A percentile compares a stretch with the other conserved stretches of the same genome.
Conservation (phyloP, 2,113 vertebrate genomes). For the Ctenomys sociabilis region DNA sequence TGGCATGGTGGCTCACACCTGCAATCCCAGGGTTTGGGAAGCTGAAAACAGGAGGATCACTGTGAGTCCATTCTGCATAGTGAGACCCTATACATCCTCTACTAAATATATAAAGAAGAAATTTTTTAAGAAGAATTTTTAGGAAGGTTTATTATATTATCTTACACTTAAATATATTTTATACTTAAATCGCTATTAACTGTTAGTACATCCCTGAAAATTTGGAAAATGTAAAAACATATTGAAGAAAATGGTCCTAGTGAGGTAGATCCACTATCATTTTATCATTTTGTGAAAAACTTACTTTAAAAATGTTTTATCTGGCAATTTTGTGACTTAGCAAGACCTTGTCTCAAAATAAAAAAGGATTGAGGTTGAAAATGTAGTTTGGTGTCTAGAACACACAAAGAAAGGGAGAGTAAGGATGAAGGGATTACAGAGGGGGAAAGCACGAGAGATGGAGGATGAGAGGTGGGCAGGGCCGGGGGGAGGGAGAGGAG, state of each 20-base stretch:
- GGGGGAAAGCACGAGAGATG: neutral
- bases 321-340: neutral
- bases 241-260: neutral
- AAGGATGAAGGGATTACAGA: neutral
- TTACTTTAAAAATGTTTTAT: neutral
- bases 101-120: no score
- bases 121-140: neutral
- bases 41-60: no score
- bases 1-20: no score
- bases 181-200: neutral
- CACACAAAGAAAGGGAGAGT: neutral
- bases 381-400: neutral
- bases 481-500: neutral
- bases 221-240: neutral
- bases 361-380: no score
- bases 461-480: neutral
- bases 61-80: no score
- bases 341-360: neutral
- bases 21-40: no score
- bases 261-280: neutral
- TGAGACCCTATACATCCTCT: no score
- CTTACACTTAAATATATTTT: no score
- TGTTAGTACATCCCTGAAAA: neutral
- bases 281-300: neutral
- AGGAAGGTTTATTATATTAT: neutral